Conservation (phyloP, 1,140 invertebrate genomes). For the Potamilus streckersoni region DNA sequence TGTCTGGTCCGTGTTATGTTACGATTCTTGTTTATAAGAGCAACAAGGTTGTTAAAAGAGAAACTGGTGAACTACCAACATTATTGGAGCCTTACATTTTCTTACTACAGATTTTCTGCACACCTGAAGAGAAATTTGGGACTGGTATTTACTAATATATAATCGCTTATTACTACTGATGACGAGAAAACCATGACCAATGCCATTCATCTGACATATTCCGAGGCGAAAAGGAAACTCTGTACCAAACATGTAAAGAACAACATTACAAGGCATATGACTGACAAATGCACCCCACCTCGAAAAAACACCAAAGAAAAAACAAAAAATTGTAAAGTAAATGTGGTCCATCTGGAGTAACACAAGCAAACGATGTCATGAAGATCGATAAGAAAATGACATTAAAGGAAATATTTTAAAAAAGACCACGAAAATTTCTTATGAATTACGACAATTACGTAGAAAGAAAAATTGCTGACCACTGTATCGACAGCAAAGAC, state of each 20-base stretch:
- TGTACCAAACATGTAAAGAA: conserved; percentile 35
- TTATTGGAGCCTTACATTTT: too few species aligned
- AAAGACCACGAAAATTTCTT: conserved; percentile 1
- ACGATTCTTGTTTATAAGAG: too few species aligned
- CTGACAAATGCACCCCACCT: neutral
- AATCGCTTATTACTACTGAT: conserved; percentile 12
- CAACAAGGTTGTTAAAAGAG: too few species aligned
- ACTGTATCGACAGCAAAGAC: neutral
- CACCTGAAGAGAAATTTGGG: too few species aligned
- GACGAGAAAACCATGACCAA: conserved; percentile 25
- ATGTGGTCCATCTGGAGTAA: conserved; percentile 9
- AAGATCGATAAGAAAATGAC: neutral
- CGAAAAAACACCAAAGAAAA: neutral
- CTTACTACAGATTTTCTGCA: too few species aligned
- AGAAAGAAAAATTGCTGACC: conserved; percentile 1
- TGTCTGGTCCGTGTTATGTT: too few species aligned
- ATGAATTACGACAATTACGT: conserved; percentile 2
- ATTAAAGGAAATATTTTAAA: neutral
- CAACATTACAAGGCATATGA: conserved; percentile 18
- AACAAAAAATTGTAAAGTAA: neutral
- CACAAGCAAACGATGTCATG: neutral
- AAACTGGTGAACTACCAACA: too few species aligned
- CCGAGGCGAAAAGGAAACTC: conserved; percentile 1
- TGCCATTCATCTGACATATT: conserved; percentile 23
- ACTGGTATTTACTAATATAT: neutral